Evolutionary conservation across 2,797 vertebrate species (phyloP).

Genomic region (Euphonia xanthogaster): DNA sequence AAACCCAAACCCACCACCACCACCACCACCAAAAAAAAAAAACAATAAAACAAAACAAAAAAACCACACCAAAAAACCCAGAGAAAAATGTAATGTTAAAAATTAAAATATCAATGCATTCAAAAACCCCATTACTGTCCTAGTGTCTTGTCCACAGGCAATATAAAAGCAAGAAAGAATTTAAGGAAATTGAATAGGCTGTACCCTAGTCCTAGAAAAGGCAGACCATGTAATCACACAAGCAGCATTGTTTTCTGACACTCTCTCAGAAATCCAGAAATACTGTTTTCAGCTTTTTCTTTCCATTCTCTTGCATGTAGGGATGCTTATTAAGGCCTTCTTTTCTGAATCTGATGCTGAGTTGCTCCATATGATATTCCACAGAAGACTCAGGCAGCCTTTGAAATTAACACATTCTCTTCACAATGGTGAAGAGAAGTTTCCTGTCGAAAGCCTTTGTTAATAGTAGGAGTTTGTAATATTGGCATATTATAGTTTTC

Average conservation of each 20-base stretch:
- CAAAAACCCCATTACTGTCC: not conserved
- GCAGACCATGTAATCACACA: not conserved
- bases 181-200: not conserved
- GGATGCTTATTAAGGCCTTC: not conserved
- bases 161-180: not conserved
- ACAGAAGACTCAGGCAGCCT: not conserved
- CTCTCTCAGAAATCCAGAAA: not conserved
- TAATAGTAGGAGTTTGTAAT: not conserved
- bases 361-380: not conserved
- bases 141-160: not conserved
- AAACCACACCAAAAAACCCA: not conserved
- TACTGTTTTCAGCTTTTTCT: not conserved
- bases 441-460: fast-evolving
- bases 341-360: not conserved
- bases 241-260: not conserved
- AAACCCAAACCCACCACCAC: not conserved
- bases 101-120: not conserved
- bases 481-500: not conserved
- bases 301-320: not conserved
- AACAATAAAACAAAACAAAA: not conserved
- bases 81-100: not conserved
- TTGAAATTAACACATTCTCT: not conserved
- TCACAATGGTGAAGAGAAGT: not conserved
- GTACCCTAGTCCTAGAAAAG: not conserved
- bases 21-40: no score